Base-by-base conservation (phyloP, 2,113 vertebrate genomes). In the Daboia siamensis region DNA sequence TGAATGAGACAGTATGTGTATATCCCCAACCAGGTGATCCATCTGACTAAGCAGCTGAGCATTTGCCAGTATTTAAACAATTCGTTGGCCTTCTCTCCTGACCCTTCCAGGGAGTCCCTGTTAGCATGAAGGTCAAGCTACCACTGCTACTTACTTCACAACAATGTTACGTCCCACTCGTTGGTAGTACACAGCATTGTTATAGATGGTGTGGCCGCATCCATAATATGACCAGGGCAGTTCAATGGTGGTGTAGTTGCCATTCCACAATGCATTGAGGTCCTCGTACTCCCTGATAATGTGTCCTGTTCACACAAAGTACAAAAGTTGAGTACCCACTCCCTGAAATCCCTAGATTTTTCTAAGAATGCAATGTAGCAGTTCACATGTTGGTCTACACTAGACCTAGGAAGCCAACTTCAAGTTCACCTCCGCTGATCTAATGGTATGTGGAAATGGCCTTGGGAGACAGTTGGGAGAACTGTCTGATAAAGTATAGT, bases 181-280 rank as follows among this genome's bases (percentile, higher is more conserved):
- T 90, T 99, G 98, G 85, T 98, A 99, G 95, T 99, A 99, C 90
- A 99, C 96, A n/a, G 97, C 97, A 23, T 98, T 98, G 13, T 99
- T 98, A 93, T 98, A 97, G 26, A 99, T 97, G 0, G 96, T 91
- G 39, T 99, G 99, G 5, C 99, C 99, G 1, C 99, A 99, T 91
- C 99, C 99, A 0, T 99, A 97, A 94, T 98, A 99, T 90, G 98
- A 97, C 57, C 98, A 98, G 0, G 96, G 97, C 13, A 99, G 97
- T 3, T 98, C 98, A 56, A 99, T 97, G 52, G 80, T 91, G 6
- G 97, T 96, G 92, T 97, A 97, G 93, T 95, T 99, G 97, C 96
- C 94, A 39, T 98, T 98, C 95, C 98, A 97, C 94, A 99, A 97
- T 0, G 98, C 97, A 13, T 96, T 95, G 1, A 97, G 96, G 96